These are phyloP conservation scores for Mamestra brassicae DNA, from an alignment of 2,888 invertebrate genomes.

Conservation along the genomic window DNA sequence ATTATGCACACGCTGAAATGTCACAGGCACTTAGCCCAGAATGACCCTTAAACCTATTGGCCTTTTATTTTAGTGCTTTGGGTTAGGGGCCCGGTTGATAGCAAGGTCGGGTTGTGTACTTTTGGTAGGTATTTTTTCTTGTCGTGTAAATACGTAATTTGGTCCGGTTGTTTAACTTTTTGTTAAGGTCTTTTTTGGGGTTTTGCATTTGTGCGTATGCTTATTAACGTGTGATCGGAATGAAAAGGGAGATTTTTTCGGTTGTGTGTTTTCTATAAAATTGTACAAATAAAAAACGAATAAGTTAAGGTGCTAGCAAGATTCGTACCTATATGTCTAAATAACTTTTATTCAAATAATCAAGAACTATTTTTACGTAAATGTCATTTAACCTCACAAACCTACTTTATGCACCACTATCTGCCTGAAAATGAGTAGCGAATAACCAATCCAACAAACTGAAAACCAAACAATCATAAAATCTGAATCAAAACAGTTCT, in stretches of 20 bases:
- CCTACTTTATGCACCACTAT: neutral
- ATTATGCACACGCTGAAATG: constrained; percentile 89
- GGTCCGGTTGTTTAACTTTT: constrained; percentile 13
- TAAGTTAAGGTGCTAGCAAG: neutral
- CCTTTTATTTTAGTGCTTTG: constrained; percentile 85
- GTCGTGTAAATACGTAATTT: constrained; percentile 56
- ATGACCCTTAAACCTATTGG: constrained; percentile 90
- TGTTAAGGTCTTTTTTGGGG: neutral
- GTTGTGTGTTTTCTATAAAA: neutral
- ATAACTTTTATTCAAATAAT: too few relatives aligned
- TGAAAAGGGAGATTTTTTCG: neutral
- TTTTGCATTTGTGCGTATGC: neutral
- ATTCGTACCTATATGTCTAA: too few relatives aligned
- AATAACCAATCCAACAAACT: neutral
- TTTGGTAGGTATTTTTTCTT: constrained; percentile 44
- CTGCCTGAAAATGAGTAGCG: neutral
- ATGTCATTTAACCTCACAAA: neutral
- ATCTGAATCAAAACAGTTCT: constrained; percentile 23
- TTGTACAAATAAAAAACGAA: neutral
- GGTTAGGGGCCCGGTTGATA: constrained; percentile 74
- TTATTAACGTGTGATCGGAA: neutral
- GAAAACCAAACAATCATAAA: constrained; percentile 20
- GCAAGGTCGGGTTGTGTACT: constrained; percentile 66
- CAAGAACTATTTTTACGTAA: too few relatives aligned
- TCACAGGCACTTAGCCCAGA: constrained; percentile 84